A percentile compares a stretch with the other conserved stretches of the same genome.
These are phyloP conservation scores for Microcebus griseorufus DNA, from an alignment of 2,113 vertebrate genomes.

Conservation along the genomic window DNA sequence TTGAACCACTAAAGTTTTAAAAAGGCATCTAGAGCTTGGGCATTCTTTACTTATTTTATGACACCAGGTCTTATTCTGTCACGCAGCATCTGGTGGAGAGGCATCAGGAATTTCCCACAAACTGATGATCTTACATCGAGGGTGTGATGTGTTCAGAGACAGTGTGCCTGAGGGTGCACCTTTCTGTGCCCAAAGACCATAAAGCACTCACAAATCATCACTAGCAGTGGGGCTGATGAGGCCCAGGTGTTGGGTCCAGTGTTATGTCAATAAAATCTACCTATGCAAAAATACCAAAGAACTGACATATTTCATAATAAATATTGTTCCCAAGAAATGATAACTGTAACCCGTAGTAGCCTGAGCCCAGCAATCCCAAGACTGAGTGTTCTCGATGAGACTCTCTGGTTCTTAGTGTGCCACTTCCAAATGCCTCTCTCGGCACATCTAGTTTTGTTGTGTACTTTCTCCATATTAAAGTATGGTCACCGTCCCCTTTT, in stretches of 20 bases:
- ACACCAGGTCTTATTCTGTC: not conserved
- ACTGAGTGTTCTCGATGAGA: not conserved
- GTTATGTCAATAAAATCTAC: not conserved
- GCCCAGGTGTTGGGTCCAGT: not conserved
- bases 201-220: not conserved
- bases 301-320: not conserved
- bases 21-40: not conserved
- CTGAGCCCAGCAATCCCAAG: not conserved
- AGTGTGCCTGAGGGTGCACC: accelerated
- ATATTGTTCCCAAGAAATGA: not conserved
- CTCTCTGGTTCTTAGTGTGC: not conserved
- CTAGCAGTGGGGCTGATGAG: not conserved
- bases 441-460: not conserved
- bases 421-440: not conserved
- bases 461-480: not conserved
- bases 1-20: not conserved
- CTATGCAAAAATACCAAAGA: not conserved
- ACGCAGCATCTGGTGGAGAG: not conserved
- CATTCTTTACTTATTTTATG: not conserved
- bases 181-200: not conserved
- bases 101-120: not conserved
- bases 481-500: not conserved
- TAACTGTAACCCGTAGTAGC: not conserved
- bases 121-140: not conserved
- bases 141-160: not conserved